Evolutionary conservation across 2,113 vertebrate species (phyloP).

Genomic region (Collichthys lucidus): DNA sequence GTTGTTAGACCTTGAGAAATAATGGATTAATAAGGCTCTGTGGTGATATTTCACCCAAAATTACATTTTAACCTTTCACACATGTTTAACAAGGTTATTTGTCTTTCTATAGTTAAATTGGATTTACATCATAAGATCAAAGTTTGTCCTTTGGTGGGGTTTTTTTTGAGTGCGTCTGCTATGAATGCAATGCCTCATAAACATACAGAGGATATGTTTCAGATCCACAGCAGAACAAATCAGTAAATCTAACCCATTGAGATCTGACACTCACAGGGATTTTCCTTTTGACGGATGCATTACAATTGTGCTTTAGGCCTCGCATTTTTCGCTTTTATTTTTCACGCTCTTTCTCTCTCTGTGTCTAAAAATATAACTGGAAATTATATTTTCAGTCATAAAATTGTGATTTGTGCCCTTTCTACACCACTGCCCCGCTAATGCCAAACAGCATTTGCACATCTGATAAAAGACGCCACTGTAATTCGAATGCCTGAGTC

Average conservation of each 20-base stretch:
- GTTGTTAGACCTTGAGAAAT: conserved; percentile 45
- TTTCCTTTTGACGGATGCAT: conserved; percentile 37
- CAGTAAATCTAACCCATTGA: conserved; percentile 34
- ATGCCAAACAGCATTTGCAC: neutral
- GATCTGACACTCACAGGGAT: conserved; percentile 24
- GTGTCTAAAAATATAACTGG: neutral
- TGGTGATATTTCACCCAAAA: conserved; percentile 23
- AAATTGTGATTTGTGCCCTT: neutral
- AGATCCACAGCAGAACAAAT: conserved; percentile 51
- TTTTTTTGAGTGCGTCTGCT: neutral
- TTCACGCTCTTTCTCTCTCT: neutral
- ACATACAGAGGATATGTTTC: conserved; percentile 22
- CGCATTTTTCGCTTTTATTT: neutral
- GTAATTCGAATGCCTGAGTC: neutral
- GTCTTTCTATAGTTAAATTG: conserved; percentile 15
- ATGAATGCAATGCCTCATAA: conserved; percentile 28
- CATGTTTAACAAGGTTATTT: neutral
- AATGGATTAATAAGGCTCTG: conserved; percentile 43
- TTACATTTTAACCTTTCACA: conserved; percentile 36
- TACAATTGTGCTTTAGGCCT: conserved; percentile 8
- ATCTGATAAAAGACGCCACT: neutral
- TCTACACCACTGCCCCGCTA: neutral
- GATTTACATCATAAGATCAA: conserved; percentile 42
- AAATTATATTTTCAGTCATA: conserved; percentile 12
- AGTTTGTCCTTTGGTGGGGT: neutral